These are phyloP conservation scores for Trichonephila clavata DNA, from an alignment of 1,140 invertebrate species.

Conservation along the genomic window DNA sequence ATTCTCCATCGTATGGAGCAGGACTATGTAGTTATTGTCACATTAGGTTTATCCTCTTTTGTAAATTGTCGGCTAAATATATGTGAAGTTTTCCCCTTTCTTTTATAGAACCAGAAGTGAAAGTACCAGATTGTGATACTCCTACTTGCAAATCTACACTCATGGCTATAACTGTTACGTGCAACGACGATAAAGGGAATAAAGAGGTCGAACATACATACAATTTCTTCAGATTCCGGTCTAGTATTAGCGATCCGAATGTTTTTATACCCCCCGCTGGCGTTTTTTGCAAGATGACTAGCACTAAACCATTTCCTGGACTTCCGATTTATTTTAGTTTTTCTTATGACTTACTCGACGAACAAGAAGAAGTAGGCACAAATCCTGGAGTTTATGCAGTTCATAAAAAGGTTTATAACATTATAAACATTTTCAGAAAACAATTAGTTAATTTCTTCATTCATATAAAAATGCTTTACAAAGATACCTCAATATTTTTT, in stretches of 20 bases:
- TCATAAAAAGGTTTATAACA: background rate
- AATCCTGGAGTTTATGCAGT: background rate
- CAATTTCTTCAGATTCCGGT: conserved; percentile 58
- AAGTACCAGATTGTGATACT: conserved; percentile 1
- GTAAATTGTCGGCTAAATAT: too few relatives aligned
- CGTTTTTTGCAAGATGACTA: background rate
- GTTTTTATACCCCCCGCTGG: conserved; percentile 8
- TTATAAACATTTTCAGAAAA: background rate
- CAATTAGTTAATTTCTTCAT: too few relatives aligned
- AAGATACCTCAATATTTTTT: background rate
- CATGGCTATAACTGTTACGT: background rate
- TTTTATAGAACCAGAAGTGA: conserved; percentile 27
- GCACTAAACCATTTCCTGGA: conserved; percentile 4
- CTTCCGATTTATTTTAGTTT: conserved; percentile 52
- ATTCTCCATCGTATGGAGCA: too few relatives aligned
- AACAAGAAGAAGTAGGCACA: background rate
- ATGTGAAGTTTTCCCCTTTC: background rate
- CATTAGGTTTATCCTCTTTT: too few relatives aligned
- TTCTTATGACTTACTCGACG: conserved; percentile 33
- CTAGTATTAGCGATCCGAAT: background rate
- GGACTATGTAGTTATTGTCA: too few relatives aligned
- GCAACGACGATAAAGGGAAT: background rate
- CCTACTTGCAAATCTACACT: background rate
- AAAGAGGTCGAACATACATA: background rate
- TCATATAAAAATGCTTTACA: too few relatives aligned